Conservation (phyloP, 1,140 invertebrate species). For the Musca vetustissima region DNA sequence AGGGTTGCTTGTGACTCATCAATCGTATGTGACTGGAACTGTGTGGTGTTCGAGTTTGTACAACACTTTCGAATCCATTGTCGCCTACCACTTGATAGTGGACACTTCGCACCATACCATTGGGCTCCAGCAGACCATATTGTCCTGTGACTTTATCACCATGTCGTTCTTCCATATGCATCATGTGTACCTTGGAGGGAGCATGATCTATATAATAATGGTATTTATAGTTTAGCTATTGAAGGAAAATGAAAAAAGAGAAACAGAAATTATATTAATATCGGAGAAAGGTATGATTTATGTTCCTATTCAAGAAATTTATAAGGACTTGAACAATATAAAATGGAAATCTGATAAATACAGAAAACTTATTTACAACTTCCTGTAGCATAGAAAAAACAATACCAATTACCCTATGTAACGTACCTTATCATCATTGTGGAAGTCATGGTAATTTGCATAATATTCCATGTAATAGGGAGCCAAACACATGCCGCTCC, state of each 20-base stretch:
- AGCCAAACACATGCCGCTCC: background rate
- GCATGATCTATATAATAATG: constrained; percentile 57
- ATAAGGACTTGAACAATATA: too few relatives aligned
- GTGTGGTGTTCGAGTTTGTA: constrained; percentile 53
- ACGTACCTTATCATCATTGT: constrained; percentile 13
- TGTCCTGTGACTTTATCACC: constrained; percentile 55
- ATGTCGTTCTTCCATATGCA: constrained; percentile 57
- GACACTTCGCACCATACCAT: constrained; percentile 57
- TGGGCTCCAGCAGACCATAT: constrained; percentile 58
- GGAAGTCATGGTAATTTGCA: constrained; percentile 11
- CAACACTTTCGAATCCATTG: constrained; percentile 56
- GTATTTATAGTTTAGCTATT: constrained; percentile 56
- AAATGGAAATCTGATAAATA: too few relatives aligned
- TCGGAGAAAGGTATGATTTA: too few relatives aligned
- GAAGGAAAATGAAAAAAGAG: constrained; percentile 27
- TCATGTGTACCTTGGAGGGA: constrained; percentile 51
- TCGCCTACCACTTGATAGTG: constrained; percentile 57
- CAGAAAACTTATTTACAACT: too few relatives aligned
- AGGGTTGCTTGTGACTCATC: constrained; percentile 31
- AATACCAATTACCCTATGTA: too few relatives aligned
- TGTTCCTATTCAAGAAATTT: too few relatives aligned
- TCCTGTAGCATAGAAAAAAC: too few relatives aligned
- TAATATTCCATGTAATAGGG: constrained; percentile 7
- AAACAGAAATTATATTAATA: background rate
- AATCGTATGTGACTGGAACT: constrained; percentile 36